These are phyloP conservation scores for Microtus ochrogaster DNA, from an alignment of 2,113 vertebrate species.

Conservation along the genomic window DNA sequence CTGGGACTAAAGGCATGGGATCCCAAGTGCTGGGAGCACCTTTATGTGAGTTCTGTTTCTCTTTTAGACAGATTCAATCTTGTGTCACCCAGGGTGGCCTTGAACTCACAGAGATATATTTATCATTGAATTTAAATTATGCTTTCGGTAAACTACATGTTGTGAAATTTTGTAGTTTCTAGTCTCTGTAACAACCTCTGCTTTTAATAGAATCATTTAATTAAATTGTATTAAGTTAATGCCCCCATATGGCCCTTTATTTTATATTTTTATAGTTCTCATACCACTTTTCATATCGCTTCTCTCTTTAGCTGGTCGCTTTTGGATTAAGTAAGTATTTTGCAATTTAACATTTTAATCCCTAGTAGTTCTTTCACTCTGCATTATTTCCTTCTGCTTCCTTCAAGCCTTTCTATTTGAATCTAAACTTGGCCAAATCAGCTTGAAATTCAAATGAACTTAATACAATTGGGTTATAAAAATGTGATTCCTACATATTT, in stretches of 20 bases:
- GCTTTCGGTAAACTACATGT: background rate
- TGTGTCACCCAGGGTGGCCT: no score
- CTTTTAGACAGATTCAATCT: no score
- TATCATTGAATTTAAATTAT: background rate
- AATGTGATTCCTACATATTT: background rate
- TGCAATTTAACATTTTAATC: background rate
- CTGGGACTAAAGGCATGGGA: no score
- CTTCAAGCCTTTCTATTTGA: background rate
- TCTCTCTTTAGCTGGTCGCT: background rate
- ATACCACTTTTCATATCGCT: background rate
- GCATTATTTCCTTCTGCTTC: background rate
- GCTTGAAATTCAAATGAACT: background rate
- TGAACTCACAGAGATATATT: background rate
- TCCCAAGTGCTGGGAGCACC: no score
- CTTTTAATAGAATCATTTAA: constrained; percentile 1
- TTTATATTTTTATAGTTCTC: background rate
- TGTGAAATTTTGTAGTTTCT: background rate
- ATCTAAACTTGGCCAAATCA: background rate
- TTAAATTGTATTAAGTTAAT: background rate
- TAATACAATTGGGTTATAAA: background rate
- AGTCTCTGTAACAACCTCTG: background rate
- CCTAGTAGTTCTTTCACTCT: background rate
- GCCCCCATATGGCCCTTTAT: background rate
- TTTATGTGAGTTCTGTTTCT: no score
- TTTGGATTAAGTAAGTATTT: background rate